Evolutionary conservation across 2,113 vertebrate genomes (phyloP).

Genomic region (Sigmodon hispidus): DNA sequence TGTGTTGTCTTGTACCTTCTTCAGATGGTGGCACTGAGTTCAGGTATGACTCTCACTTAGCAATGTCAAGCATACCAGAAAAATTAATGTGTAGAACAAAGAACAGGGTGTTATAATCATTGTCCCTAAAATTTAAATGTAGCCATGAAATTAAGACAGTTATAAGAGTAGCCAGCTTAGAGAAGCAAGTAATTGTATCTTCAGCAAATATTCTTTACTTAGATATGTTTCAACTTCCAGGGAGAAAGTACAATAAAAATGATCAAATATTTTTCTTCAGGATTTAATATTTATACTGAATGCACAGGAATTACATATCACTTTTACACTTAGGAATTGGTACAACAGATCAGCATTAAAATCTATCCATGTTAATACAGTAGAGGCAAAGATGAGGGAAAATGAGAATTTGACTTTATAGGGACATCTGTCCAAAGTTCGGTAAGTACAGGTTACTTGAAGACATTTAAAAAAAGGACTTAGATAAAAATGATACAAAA

Average conservation of each 20-base stretch:
- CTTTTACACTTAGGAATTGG: neutral
- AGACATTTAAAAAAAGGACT: neutral
- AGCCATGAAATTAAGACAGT: neutral
- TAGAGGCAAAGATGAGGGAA: neutral
- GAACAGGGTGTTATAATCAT: neutral
- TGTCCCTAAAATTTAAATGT: neutral
- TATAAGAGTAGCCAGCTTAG: neutral
- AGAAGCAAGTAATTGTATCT: neutral
- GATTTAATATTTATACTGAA: neutral
- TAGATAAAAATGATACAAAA: neutral
- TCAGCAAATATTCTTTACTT: neutral
- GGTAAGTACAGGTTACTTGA: neutral
- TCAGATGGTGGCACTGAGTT: neutral
- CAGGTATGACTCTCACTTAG: slow-evolving; percentile 21
- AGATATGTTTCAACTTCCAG: neutral
- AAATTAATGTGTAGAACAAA: neutral
- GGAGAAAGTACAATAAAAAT: neutral
- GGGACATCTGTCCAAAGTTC: neutral
- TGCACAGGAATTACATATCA: neutral
- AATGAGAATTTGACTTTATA: neutral
- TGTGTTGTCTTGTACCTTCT: neutral
- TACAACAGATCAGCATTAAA: neutral
- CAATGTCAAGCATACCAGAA: neutral
- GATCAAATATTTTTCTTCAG: neutral
- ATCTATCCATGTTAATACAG: neutral